Base-by-base conservation (phyloP, 2,888 invertebrate genomes). In the Gari tellinella region DNA sequence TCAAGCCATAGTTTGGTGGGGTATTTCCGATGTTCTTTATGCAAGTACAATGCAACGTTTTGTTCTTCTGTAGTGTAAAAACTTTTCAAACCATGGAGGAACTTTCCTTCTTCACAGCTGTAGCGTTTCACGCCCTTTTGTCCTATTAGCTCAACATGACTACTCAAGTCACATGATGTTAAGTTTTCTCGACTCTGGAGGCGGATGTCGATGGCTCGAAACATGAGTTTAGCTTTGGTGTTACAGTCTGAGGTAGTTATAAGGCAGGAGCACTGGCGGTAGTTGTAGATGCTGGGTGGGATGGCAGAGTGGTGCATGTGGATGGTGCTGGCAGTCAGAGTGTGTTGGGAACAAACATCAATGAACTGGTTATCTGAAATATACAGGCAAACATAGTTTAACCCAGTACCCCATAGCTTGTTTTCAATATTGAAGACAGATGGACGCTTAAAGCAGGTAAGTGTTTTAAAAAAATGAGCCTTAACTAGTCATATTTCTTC, bases 1-100 rank as follows among this genome's bases (percentile, higher is more conserved):
- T 72, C 52, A 8, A 82, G 60, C 83, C 83, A 83, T 17, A 83
- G 40, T 60, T 80, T 80, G 3, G 81, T 68, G 15, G 81, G 81
- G 63, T 58, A 78, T 19, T 68, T 56, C 15, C 76, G 61, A 10
- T 73, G 69, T 17, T 61, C 61, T 55, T 83, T 80, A 46, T 76
- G 70, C 31, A 83, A 57, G 49, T 78, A 83, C 25, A 83, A 61
- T 43, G 66, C 66, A 49, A 78, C 52, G 45, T 68, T 72, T 49
- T 69, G 66, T 38, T 78, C 77, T 3, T 23, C 49, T 25, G 49
- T 66, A 2, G 41, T 41, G 48, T 78, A 69, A 45, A 72, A 72
- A n/a, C 51, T 26, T 25, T 78, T 60, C 37, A 70, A 69, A 8
- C 70, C 70, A 52, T 70, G 63, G 25, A 62, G 58, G 51, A 78